Evolutionary conservation across 2,797 vertebrate genomes (phyloP), one percentile per base, ranked within the genome.

Genomic region (Lagocephalus sceleratus): DNA sequence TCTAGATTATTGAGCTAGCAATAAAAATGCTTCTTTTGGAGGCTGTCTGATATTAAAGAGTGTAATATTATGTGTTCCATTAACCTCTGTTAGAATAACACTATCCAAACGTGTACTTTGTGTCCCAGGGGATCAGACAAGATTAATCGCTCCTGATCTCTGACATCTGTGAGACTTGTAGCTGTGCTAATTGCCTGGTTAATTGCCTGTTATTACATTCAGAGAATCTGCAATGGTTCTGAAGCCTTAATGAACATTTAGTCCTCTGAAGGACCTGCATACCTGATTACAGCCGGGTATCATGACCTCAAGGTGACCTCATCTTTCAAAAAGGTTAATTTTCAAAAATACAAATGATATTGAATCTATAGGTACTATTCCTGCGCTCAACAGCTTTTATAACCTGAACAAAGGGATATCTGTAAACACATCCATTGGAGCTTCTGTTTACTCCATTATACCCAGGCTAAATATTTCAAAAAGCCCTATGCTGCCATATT

Each of bases 181-280:
- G 48, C 40, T 48, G 12, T 20, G 50, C 55, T 67, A 50, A 57
- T 53, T 59, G 35, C 10, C 45, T 43, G 46, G 25, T 58, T 65
- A 46, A 55, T 61, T 26, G 43, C 20, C 20, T 41, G n/a, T 49
- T 22, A 50, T 50, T 22, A 5, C 15, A 38, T 22, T 6, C n/a
- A 53, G 17, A 48, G 40, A 32, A 16, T 23, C 15, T 20, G 15
- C 26, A 44, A 15, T 19, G 19, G 12, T 44, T 44, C 4, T n/a
- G 17, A 42, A n/a, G 16, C 32, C 9, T 29, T 6, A 25, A 29
- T 29, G 29, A 29, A 29, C 11, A 29, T 29, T 29, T 11, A 8
- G 29, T 29, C 29, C 8, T 11, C 29, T 10, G 8, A 11, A 29
- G 29, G 29, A 29, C 11, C 29, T 29, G 29, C 9, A n/a, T n/a